Evolutionary conservation across 1,140 invertebrate species (phyloP), one percentile per base, ranked within the genome.

Genomic region (Trinorchestia longiramus): DNA sequence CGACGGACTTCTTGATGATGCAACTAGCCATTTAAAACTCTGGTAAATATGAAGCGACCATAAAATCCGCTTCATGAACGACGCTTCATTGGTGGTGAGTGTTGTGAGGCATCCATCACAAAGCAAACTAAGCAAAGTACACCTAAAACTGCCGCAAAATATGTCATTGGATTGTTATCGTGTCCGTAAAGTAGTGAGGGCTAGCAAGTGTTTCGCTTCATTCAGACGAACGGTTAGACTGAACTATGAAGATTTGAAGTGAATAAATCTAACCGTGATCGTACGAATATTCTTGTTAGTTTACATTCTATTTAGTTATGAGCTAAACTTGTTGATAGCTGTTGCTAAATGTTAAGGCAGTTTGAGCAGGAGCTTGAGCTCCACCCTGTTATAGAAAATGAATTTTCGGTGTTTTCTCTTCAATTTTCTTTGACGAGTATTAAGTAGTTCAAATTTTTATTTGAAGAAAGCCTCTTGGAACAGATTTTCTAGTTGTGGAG

Each of bases 311-410:
- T 45, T 94, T 94, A n/a, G 92, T 94, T 94, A 40, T 43, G 92
- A 94, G 92, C 44, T 94, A 43, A 94, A 94, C 92, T 94, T 94
- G 92, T 94, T 94, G 44, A 42, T 45, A 45, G 92, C 44, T 94
- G 92, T 92, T 94, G 92, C 41, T 94, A 45, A 90, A 90, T 90
- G 43, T 90, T 90, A 90, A 90, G 88, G 43, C 4, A 90, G 88
- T 90, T 90, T 19, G 41, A 41, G 87, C 62, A 77, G 62, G 62
- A 28, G 62, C 62, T 1, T 36, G 15, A 28, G 62, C 28, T 11
- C 62, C 62, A 23, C 28, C 11, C 28, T 77, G 15, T 23, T 36
- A 77, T 77, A 77, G 62, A 19, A 77, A 77, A 77, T 77, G 62
- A 77, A 77, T 77, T 77, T 77, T 77, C 62, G 62, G 28, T 28